phyloP scores from a whole-genome alignment of 2,113 vertebrate genomes.

The Indicator indicator region DNA sequence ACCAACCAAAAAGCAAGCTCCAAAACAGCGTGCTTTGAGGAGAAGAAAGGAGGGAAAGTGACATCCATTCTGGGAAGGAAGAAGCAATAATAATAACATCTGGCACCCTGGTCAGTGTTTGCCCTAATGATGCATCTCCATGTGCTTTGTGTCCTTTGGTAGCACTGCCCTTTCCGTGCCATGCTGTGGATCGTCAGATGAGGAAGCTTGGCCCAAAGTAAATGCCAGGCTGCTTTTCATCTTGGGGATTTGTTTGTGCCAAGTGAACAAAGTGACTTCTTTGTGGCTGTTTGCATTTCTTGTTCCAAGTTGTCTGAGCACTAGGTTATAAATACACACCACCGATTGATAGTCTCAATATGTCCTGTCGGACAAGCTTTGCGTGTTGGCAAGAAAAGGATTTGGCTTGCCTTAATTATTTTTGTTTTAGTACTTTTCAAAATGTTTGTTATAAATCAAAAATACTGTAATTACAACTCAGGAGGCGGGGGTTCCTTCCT shows the following conservation, averaged over 20 bases:
- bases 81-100: slow-evolving; percentile 19
- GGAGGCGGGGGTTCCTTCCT: neutral
- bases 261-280: slow-evolving; percentile 67
- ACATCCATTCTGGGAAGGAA: slow-evolving; percentile 29
- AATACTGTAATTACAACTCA: slow-evolving; percentile 37
- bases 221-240: slow-evolving; percentile 71
- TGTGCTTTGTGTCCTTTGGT: slow-evolving; percentile 19
- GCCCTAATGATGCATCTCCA: neutral
- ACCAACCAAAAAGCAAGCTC: neutral
- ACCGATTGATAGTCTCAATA: slow-evolving; percentile 79
- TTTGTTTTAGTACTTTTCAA: slow-evolving; percentile 54
- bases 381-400: slow-evolving; percentile 70
- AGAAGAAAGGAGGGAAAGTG: slow-evolving; percentile 25
- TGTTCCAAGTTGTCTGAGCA: slow-evolving; percentile 70
- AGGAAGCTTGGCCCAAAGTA: slow-evolving; percentile 56
- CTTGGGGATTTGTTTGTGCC: slow-evolving; percentile 60
- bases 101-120: slow-evolving; percentile 36
- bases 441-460: slow-evolving; percentile 67
- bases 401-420: slow-evolving; percentile 73
- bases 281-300: slow-evolving; percentile 73
- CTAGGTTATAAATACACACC: slow-evolving; percentile 73
- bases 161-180: slow-evolving; percentile 34
- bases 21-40: slow-evolving; percentile 4
- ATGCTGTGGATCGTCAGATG: neutral
- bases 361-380: slow-evolving; percentile 75